These are phyloP conservation scores for Drosophila tripunctata DNA, from an alignment of 2,888 invertebrate species.

Conservation along the genomic window DNA sequence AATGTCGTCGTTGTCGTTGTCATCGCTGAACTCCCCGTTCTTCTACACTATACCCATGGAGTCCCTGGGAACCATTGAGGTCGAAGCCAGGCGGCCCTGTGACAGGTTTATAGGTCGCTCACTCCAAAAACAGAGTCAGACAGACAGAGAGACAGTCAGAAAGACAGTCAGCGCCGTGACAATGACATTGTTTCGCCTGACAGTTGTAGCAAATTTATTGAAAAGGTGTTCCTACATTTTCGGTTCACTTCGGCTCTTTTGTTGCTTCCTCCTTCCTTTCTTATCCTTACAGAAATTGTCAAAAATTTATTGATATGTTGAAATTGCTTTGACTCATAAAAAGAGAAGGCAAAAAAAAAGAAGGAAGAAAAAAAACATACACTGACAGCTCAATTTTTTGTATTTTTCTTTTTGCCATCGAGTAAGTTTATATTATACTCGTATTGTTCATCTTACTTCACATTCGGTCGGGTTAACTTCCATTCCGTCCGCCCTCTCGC, in stretches of 20 bases:
- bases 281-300: constrained; percentile 57
- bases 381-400: constrained; percentile 72
- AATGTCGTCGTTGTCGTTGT: constrained; percentile 70
- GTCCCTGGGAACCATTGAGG: constrained; percentile 23
- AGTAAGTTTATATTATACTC: constrained; percentile 27
- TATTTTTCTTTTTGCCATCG: no score
- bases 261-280: not conserved
- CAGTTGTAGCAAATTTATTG: constrained; percentile 80
- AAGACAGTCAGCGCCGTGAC: constrained; percentile 60
- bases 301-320: constrained; percentile 78
- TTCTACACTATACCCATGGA: not conserved
- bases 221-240: constrained; percentile 71
- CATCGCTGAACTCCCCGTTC: constrained; percentile 17
- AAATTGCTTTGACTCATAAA: constrained; percentile 65
- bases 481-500: constrained; percentile 24
- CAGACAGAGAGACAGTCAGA: constrained; percentile 4
- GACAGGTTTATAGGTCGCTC: constrained; percentile 76
- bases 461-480: constrained; percentile 17
- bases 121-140: constrained; percentile 34
- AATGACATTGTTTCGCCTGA: constrained; percentile 79
- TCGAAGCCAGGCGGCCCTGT: constrained; percentile 49
- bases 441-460: constrained; percentile 23
- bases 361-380: constrained; percentile 4
- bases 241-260: constrained; percentile 21
- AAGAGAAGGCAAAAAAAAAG: not conserved